Base-by-base conservation (phyloP, 2,797 vertebrate genomes). In the Pyrocephalus nanus region DNA sequence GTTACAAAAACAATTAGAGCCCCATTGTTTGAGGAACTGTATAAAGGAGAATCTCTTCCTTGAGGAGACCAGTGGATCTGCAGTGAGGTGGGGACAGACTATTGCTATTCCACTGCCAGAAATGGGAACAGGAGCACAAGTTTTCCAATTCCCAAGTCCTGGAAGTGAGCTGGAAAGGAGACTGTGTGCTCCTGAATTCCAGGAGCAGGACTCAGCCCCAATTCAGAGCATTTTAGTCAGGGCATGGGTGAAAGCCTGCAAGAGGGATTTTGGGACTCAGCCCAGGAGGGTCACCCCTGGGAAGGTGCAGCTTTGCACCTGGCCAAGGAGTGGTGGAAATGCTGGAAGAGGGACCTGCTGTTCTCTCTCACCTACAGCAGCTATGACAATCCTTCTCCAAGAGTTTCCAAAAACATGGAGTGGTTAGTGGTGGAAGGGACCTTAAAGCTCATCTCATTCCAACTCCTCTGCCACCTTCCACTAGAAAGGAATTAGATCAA, bases 251-350 rank as follows among this genome's bases (percentile, higher is more conserved):
- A 29, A n/a, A 30, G n/a, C 12, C 55, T 15, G 38, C 4, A 2
- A 27, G 5, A 9, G 11, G 17, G 8, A 26, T 36, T 1, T 17
- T 1, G n/a, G 69, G 55, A 43, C 9, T 25, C 40, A 66, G 58
- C 21, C 12, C 2, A 0, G 57, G 25, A 1, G 0, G 32, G 53
- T 43, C 47, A 36, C 15, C 30, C 51, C 20, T 10, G 2, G 29
- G 42, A 83, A 51, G 29, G 5, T 45, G 60, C 38, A 51, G 48
- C 13, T 42, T 26, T 42, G 50, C 45, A 55, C 36, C 27, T 47
- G 62, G 36, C 18, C 72, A 83, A 32, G 60, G 30, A 69, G 23
- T 2, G 8, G 34, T 66, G 38, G 55, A 64, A 70, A 38, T 21
- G 45, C 43, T 19, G 13, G 40, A 65, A 13, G 38, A 30, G 23